A percentile compares a stretch with the other conserved stretches of the same genome.
Conservation (phyloP, 2,113 vertebrate species). For the Pardalotus punctatus region DNA sequence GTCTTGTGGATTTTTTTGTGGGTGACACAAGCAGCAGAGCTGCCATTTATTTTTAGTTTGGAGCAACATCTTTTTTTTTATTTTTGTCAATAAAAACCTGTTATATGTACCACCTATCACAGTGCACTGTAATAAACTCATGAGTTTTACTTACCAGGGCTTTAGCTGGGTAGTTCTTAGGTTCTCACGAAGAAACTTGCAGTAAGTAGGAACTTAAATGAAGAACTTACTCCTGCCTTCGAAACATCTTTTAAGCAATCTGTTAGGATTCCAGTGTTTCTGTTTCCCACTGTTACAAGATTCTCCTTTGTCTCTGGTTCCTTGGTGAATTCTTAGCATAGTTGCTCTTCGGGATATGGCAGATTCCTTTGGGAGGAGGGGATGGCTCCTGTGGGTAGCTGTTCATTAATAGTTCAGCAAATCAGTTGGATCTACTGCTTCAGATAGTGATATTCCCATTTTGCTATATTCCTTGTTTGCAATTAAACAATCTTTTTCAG, state of each 20-base stretch:
- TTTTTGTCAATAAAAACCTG: background rate
- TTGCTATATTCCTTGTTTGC: background rate
- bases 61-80: background rate
- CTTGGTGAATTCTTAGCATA: slow-evolving; percentile 23
- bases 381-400: background rate
- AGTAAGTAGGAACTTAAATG: background rate
- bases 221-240: background rate
- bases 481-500: background rate
- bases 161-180: background rate
- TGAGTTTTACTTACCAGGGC: background rate
- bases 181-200: background rate
- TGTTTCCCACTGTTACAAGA: background rate
- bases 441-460: background rate
- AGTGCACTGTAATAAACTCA: background rate
- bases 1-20: background rate
- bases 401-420: background rate
- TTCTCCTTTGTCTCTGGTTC: background rate
- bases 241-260: background rate
- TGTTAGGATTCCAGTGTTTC: background rate
- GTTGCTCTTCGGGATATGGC: background rate
- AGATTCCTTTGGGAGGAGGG: background rate
- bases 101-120: background rate
- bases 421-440: background rate
- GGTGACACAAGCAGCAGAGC: background rate
- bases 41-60: background rate